phyloP scores from a whole-genome alignment of 1,140 invertebrate species.

The Nasonia vitripennis region DNA sequence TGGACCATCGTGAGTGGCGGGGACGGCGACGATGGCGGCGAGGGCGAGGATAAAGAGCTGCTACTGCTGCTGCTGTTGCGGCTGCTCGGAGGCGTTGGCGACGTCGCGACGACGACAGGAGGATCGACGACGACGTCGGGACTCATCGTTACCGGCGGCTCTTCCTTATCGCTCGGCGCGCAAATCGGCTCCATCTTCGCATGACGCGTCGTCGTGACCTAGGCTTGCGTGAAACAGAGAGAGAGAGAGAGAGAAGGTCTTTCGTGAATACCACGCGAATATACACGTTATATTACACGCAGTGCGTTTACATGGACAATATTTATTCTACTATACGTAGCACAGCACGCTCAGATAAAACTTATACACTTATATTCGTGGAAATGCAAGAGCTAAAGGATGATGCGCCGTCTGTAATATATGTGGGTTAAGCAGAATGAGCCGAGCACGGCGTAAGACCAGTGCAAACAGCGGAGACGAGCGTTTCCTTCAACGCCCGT shows the following conservation, averaged over 20 bases:
- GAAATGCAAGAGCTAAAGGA: background rate
- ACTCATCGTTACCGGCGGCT: slow-evolving; percentile 44
- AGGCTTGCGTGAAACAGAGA: background rate
- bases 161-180: slow-evolving; percentile 27
- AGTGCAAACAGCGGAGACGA: background rate
- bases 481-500: too few species aligned
- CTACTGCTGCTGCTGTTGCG: slow-evolving; percentile 2
- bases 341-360: background rate
- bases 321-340: background rate
- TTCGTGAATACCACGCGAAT: background rate
- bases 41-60: background rate
- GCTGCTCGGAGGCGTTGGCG: slow-evolving; percentile 13
- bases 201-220: slow-evolving; percentile 42
- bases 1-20: background rate
- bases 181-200: slow-evolving; percentile 40
- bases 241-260: background rate
- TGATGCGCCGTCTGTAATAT: background rate
- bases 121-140: slow-evolving; percentile 39
- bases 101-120: slow-evolving; percentile 41
- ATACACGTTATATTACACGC: background rate
- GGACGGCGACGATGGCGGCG: background rate
- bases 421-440: background rate
- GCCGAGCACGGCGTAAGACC: too few species aligned
- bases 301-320: background rate
- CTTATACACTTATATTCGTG: background rate